These are phyloP conservation scores for Polypedilum pembai DNA, from an alignment of 1,140 invertebrate genomes.

Conservation along the genomic window DNA sequence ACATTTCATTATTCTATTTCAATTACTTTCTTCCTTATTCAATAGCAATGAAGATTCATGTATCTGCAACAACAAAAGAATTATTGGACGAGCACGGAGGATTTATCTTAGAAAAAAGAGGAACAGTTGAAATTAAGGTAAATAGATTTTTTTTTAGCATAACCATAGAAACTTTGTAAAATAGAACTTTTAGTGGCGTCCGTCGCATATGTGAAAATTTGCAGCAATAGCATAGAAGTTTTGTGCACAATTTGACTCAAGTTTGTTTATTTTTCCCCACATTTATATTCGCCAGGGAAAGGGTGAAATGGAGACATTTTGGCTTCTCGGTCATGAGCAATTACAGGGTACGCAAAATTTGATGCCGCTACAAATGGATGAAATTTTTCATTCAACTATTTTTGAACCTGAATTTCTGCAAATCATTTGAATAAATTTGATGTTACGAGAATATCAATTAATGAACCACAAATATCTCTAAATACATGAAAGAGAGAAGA, in stretches of 20 bases:
- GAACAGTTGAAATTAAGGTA: constrained; percentile 49
- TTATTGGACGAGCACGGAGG: constrained; percentile 53
- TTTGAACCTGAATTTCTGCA: neutral
- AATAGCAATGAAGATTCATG: constrained; percentile 59
- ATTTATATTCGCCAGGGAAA: constrained; percentile 51
- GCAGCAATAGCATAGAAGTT: neutral
- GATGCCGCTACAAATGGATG: neutral
- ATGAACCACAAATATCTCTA: neutral
- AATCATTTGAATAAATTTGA: neutral
- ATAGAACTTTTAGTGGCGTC: neutral
- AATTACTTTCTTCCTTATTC: constrained; percentile 31
- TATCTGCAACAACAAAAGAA: constrained; percentile 53
- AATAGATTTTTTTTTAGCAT: constrained; percentile 32
- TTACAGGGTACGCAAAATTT: neutral
- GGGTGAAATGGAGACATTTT: constrained; percentile 63
- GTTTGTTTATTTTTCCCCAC: neutral
- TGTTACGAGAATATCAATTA: neutral
- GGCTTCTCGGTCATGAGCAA: constrained; percentile 55
- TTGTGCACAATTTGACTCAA: neutral
- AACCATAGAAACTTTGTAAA: neutral
- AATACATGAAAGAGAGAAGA: no score
- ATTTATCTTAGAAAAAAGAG: constrained; percentile 52
- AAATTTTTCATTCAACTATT: neutral
- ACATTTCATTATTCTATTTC: no score
- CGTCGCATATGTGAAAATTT: neutral